Base-by-base conservation (phyloP, 2,888 invertebrate genomes). In the Acronicta aceris region DNA sequence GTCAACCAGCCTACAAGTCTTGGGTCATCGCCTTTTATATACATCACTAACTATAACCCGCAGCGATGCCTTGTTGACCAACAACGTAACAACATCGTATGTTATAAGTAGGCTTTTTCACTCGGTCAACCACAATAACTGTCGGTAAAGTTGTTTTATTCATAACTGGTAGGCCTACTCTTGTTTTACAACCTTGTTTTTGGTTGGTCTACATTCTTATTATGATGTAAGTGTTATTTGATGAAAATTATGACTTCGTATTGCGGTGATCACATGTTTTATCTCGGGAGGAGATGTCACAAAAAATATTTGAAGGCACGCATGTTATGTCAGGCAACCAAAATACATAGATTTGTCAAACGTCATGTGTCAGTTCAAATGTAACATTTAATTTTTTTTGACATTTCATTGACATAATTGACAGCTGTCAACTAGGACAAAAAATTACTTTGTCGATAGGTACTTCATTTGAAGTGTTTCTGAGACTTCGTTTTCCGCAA, bases 81-180 rank as follows among this genome's bases (percentile, higher is more conserved):
- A 61, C 50, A 53, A 74, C 46, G 64, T 63, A 74, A 69, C 13
- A 41, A 12, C 27, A 9, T 27, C 27, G 16, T 21, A 41, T 21
- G 33, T 41, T 38, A 36, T 46, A 60, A 60, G 58, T 72, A 66
- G 67, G 67, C 72, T 67, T 73, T 6, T 48, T 30, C 47, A 73
- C 52, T 50, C 42, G 30, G 51, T 36, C n/a, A 66, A 21, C 21
- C 4, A 21, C 21, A 36, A 36, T 30, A 52, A 43, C 38, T 9
- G 57, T 17, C 12, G 13, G 40, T 43, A 36, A 69, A 58, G 62
- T 68, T 40, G 48, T 49, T 60, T 49, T 36, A 33, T 41, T 7
- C 36, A 16, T 15, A 68, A 67, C 67, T 49, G 47, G 70, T 61
- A 53, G 51, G 45, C 27, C 41, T 53, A 68, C 45, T 67, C 6